Evolutionary conservation across 2,113 vertebrate species (phyloP).

Genomic region (Microcebus ravelobensis): DNA sequence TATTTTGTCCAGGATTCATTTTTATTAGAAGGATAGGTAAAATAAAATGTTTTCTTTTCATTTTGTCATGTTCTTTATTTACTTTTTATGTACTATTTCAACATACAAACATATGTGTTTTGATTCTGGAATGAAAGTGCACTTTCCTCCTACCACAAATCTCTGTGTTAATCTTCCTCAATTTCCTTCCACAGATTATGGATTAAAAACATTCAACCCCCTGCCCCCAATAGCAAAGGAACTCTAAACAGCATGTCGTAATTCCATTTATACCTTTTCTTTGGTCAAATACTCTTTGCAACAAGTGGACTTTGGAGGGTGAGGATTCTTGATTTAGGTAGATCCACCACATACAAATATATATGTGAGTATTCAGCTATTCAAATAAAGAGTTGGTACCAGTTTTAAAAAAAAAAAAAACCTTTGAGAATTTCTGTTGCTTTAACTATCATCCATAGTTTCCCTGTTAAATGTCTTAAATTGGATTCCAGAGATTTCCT

Average conservation of each 20-base stretch:
- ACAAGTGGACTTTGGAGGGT: background rate
- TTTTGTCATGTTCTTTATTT: background rate
- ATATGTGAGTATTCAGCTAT: background rate
- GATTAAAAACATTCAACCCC: background rate
- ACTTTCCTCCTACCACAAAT: background rate
- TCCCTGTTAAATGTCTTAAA: constrained; percentile 23
- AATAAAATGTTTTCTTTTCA: background rate
- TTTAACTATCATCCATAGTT: background rate
- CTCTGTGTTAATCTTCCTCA: background rate
- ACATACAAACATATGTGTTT: background rate
- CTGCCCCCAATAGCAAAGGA: background rate
- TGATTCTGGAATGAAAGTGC: background rate
- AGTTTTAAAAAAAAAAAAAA: background rate
- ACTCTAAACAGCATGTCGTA: background rate
- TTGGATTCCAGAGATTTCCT: constrained; percentile 23
- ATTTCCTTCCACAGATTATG: background rate
- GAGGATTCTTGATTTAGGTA: background rate
- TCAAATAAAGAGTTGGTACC: background rate
- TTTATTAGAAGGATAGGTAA: background rate
- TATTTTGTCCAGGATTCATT: background rate
- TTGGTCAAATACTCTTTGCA: background rate
- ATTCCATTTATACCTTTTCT: background rate
- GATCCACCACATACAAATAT: background rate
- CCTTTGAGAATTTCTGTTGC: background rate
- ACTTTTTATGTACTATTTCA: background rate